phyloP scores from a whole-genome alignment of 2,797 vertebrate genomes.

The Acipenser oxyrinchus region DNA sequence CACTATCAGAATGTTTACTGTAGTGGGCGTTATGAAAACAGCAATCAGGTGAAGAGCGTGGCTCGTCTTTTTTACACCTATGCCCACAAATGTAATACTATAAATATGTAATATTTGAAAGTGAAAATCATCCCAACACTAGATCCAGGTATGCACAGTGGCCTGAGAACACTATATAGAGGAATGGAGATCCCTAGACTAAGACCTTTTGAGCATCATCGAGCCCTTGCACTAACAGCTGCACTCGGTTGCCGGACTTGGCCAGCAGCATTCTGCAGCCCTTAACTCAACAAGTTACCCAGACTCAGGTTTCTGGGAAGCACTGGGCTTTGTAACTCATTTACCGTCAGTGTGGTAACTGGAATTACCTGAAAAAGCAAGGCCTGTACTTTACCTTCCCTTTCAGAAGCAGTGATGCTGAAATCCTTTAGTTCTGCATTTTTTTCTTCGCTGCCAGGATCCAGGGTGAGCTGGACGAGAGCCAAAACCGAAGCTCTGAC shows the following conservation, averaged over 20 bases:
- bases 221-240: slow-evolving; percentile 48
- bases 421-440: slow-evolving; percentile 17
- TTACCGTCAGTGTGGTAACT: slow-evolving; percentile 20
- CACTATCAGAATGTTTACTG: too few relatives aligned
- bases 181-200: too few relatives aligned
- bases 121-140: too few relatives aligned
- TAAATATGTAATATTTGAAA: too few relatives aligned
- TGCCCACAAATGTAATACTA: too few relatives aligned
- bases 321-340: background rate
- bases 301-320: slow-evolving; percentile 24
- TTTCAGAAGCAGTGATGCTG: slow-evolving; percentile 13
- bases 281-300: slow-evolving; percentile 23
- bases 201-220: too few relatives aligned
- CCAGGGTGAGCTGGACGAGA: background rate
- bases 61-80: too few relatives aligned
- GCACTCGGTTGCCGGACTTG: slow-evolving; percentile 29
- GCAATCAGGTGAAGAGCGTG: too few relatives aligned
- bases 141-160: too few relatives aligned
- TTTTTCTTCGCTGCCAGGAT: slow-evolving; percentile 27
- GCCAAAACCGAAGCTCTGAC: too few relatives aligned
- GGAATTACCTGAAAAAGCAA: slow-evolving; percentile 29
- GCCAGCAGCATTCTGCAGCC: slow-evolving; percentile 34
- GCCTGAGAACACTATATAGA: too few relatives aligned
- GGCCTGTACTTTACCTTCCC: slow-evolving; percentile 12
- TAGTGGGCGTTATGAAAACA: too few relatives aligned